Evolutionary conservation across 2,888 invertebrate species (phyloP).

Genomic region (Chorisops tibialis): DNA sequence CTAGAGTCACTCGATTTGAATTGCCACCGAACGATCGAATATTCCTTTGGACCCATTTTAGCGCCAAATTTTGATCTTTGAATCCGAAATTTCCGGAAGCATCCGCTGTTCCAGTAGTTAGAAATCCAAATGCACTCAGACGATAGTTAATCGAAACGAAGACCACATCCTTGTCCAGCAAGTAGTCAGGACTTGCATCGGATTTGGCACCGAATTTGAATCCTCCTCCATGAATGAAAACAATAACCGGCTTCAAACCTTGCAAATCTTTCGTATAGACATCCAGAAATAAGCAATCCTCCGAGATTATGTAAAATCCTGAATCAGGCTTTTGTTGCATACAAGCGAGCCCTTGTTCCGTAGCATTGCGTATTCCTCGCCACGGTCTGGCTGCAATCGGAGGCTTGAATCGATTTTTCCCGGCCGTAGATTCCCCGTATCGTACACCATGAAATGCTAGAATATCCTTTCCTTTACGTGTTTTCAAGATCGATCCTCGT

Average conservation of each 20-base stretch:
- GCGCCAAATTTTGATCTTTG: conserved; percentile 64
- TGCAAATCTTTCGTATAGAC: conserved; percentile 52
- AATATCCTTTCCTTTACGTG: conserved; percentile 45
- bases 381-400: conserved; percentile 42
- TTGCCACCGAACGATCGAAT: conserved; percentile 65
- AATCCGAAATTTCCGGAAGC: conserved; percentile 66
- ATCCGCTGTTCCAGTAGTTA: conserved; percentile 59
- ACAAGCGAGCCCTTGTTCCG: conserved; percentile 44
- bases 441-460: conserved; percentile 50
- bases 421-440: conserved; percentile 50
- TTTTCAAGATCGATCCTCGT: conserved; percentile 46
- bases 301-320: conserved; percentile 47
- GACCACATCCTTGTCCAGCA: conserved; percentile 45
- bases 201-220: not conserved
- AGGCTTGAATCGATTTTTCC: conserved; percentile 47
- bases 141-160: conserved; percentile 47
- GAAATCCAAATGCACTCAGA: conserved; percentile 53
- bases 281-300: conserved; percentile 60
- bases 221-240: conserved; percentile 21
- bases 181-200: conserved; percentile 40
- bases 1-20: conserved; percentile 59
- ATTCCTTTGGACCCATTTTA: conserved; percentile 63
- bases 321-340: conserved; percentile 26
- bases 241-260: conserved; percentile 8
- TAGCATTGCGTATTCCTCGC: conserved; percentile 44